phyloP scores from a whole-genome alignment of 2,888 invertebrate genomes.

The Xylota segnis region DNA sequence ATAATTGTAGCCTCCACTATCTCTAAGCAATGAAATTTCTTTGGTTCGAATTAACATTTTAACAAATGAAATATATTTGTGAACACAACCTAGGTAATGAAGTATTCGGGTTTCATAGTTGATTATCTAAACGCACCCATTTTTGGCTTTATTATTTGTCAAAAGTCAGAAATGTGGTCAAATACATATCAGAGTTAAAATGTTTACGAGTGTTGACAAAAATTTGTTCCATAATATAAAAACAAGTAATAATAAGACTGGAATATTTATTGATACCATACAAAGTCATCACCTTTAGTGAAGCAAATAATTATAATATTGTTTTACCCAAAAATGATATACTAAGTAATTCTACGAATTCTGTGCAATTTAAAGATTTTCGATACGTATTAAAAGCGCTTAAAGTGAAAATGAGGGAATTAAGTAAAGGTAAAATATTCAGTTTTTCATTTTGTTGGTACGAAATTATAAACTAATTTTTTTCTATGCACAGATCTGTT shows the following conservation, averaged over 20 bases:
- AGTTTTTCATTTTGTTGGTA: not conserved
- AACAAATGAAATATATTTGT: too few relatives aligned
- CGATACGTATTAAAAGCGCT: not conserved
- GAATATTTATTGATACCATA: too few relatives aligned
- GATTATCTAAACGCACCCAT: not conserved
- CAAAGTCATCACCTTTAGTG: not conserved
- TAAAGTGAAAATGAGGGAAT: conserved; percentile 1
- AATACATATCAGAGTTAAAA: not conserved
- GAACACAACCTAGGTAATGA: too few relatives aligned
- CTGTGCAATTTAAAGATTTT: not conserved
- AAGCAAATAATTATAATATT: not conserved
- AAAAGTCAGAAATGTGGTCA: conserved; percentile 4
- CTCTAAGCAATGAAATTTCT: too few relatives aligned
- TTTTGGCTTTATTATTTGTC: not conserved
- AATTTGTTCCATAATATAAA: not conserved
- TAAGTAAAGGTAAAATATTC: not conserved
- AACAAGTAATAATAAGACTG: not conserved
- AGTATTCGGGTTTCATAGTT: too few relatives aligned
- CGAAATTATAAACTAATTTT: not conserved
- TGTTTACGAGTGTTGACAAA: conserved; percentile 17
- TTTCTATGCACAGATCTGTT: conserved; percentile 18
- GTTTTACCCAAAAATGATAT: not conserved
- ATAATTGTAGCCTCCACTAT: too few relatives aligned
- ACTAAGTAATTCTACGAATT: not conserved
- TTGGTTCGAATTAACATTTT: too few relatives aligned